These are phyloP conservation scores for Oopsacas minuta DNA, from an alignment of 37 sponge, comb jelly and placozoan species.

Conservation along the genomic window DNA sequence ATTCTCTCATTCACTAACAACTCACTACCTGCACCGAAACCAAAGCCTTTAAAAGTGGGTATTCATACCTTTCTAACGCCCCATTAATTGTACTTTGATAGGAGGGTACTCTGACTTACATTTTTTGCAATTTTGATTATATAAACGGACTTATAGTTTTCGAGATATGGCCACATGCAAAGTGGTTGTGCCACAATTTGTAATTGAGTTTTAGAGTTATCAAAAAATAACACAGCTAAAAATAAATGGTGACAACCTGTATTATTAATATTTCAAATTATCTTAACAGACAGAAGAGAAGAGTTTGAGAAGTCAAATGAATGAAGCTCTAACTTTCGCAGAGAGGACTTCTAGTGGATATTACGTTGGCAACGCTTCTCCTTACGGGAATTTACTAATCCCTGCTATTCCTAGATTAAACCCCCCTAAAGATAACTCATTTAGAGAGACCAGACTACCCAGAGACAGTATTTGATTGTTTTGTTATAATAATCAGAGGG, in stretches of 20 bases:
- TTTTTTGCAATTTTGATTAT: too few species aligned
- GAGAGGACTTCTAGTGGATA: not conserved
- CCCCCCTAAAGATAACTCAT: not conserved
- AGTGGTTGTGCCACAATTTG: too few species aligned
- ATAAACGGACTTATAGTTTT: too few species aligned
- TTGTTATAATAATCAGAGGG: too few species aligned
- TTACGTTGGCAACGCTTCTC: conserved; percentile 3
- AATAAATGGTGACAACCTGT: too few species aligned
- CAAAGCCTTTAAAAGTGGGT: not conserved
- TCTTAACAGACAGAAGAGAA: not conserved
- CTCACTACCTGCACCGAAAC: not conserved
- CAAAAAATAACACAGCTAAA: too few species aligned
- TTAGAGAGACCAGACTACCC: not conserved
- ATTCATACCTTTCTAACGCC: too few species aligned
- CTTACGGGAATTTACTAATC: not conserved
- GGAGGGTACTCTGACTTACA: too few species aligned
- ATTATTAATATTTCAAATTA: not conserved
- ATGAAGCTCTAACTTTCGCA: not conserved
- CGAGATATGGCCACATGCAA: too few species aligned
- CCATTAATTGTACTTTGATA: too few species aligned
- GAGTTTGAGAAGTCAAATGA: not conserved
- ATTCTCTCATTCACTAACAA: conserved; percentile 9
- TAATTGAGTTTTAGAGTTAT: too few species aligned
- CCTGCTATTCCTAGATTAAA: not conserved
- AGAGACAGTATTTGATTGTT: too few species aligned